Evolutionary conservation across 2,797 vertebrate species (phyloP).

Genomic region (Bryconaethiops microstoma): DNA sequence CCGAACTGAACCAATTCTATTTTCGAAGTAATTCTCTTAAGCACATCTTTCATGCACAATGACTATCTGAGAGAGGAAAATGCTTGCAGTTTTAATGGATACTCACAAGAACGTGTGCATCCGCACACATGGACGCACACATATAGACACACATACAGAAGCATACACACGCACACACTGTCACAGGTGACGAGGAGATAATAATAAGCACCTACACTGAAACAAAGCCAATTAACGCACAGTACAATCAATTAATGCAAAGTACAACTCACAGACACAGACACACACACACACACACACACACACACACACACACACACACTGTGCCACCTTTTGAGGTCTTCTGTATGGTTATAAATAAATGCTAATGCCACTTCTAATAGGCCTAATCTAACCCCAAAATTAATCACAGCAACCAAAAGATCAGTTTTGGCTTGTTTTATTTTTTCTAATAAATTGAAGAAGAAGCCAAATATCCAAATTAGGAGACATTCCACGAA

Average conservation of each 20-base stretch:
- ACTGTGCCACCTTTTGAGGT: neutral
- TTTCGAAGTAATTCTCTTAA: conserved; percentile 57
- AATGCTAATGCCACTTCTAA: too few relatives aligned
- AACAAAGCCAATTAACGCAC: conserved; percentile 37
- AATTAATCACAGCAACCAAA: too few relatives aligned
- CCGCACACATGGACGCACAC: neutral
- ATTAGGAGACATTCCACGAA: neutral
- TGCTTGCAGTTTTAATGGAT: conserved; percentile 57
- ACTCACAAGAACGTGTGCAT: neutral
- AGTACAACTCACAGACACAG: neutral
- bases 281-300: neutral
- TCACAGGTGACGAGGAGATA: neutral
- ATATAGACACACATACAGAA: conserved; percentile 2
- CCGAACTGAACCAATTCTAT: conserved; percentile 65
- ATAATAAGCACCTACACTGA: neutral
- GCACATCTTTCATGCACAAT: conserved; percentile 43
- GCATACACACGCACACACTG: conserved; percentile 23
- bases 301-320: neutral
- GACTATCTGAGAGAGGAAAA: conserved; percentile 43
- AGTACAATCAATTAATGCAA: neutral
- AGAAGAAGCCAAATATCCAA: too few relatives aligned
- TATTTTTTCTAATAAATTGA: too few relatives aligned
- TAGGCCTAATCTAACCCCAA: too few relatives aligned
- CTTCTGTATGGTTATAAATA: too few relatives aligned
- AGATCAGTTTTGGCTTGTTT: too few relatives aligned